Base-by-base conservation (phyloP, 2,797 vertebrate species). In the Acanthopagrus latus region DNA sequence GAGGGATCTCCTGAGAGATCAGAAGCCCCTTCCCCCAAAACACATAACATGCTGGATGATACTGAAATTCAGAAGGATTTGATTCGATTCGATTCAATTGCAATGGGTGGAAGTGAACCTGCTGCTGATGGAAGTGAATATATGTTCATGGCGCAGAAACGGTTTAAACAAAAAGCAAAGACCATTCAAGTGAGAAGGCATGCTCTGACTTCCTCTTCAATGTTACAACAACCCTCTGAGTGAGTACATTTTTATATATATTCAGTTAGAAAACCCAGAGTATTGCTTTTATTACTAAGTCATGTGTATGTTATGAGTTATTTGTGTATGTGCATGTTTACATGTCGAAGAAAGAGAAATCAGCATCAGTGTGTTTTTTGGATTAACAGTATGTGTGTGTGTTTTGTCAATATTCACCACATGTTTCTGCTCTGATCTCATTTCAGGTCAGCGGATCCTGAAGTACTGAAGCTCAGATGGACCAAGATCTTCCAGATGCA, bases 401-500 rank as follows among this genome's bases (percentile, higher is more conserved):
- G 25, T 27, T 27, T 23, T 18, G 6, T 23, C 29, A 21, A 0
- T 25, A 20, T 71, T 65, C 10, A 25, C 17, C 57, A 1, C 3
- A 25, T 27, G 25, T 48, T 59, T 17, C 41, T 58, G 9, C n/a
- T 80, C 58, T 64, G 44, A 14, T 48, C 25, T 66, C 8, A 41
- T 79, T 65, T 46, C 78, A 87, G 83, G 4, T 1, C 11, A 1
- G 0, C 0, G 11, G 11, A 4, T n/a, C 2, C 20, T 41, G 47
- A 41, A 25, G 14, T 0, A 0, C 13, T 0, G 18, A 56, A 11
- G 29, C 38, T 71, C 56, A 81, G 78, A 1, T 96, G 93, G 94
- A 58, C 47, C 4, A 50, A 85, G 44, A 88, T 97, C 75, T 96
- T 96, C 85, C 52, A 72, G 7, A 90, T 96, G 55, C 96, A 97